A percentile compares a stretch with the other conserved stretches of the same genome.
Evolutionary conservation across 2,888 invertebrate genomes (phyloP).

Genomic region (Conus canariensis): DNA sequence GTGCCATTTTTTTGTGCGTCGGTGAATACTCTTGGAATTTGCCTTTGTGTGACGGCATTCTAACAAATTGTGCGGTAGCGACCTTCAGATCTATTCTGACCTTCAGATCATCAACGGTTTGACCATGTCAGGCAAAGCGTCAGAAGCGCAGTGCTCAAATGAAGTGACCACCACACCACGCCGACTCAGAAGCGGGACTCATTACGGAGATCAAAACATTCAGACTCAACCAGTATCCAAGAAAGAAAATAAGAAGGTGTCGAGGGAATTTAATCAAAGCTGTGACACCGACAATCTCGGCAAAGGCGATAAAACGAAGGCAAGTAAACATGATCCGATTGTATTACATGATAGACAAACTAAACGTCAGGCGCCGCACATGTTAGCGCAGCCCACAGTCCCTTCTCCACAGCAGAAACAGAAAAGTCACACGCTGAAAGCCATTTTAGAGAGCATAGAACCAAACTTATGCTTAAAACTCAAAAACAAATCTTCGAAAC

Average conservation of each 20-base stretch:
- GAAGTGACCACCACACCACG: conserved; percentile 15
- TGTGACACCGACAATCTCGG: background rate
- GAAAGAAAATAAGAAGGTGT: background rate
- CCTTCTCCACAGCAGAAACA: conserved; percentile 16
- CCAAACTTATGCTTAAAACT: background rate
- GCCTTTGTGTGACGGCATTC: no score
- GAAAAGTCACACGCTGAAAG: conserved; percentile 22
- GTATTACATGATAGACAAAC: background rate
- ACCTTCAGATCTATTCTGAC: conserved; percentile 6
- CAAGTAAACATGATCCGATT: conserved; percentile 18
- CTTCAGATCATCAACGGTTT: background rate
- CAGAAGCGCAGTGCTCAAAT: background rate
- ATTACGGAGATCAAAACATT: conserved; percentile 20
- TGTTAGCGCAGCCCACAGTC: background rate
- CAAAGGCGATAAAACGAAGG: conserved; percentile 9
- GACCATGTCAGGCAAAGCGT: conserved; percentile 23
- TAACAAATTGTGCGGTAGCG: background rate
- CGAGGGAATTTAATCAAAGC: background rate
- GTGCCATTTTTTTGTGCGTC: no score
- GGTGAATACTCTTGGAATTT: no score
- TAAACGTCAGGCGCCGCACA: background rate
- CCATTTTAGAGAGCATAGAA: conserved; percentile 34
- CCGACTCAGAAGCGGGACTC: conserved; percentile 40
- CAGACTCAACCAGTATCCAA: background rate
- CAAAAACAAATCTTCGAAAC: conserved; percentile 21